Evolutionary conservation across 2,113 vertebrate genomes (phyloP), one percentile per base, ranked within the genome.

Genomic region (Erythrocercus mccallii): DNA sequence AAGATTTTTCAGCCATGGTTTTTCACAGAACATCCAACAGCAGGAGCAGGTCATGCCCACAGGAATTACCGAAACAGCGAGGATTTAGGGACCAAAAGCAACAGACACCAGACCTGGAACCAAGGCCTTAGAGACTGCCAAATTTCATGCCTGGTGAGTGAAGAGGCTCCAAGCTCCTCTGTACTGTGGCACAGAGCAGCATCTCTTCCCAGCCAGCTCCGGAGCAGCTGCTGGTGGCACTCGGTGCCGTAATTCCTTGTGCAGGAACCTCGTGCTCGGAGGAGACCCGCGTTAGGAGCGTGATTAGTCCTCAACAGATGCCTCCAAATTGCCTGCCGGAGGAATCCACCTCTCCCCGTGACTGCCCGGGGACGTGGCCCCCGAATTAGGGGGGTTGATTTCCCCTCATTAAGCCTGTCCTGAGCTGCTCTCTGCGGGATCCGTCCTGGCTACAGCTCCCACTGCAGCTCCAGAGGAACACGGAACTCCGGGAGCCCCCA

Each of bases 341-440:
- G 82, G 86, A 92, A 93, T 50, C 70, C 70, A 19, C 61, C 91
- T 68, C 86, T 50, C 74, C 54, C 81, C 2, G 1, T 6, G 30
- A 58, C 65, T 11, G 65, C 79, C 53, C 2, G 1, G 68, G 90
- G 77, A 40, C 2, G 0, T 4, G 1, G 82, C 51, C 90, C 50
- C 44, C 8, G 35, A 82, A 81, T 81, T 78, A 66, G 84, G 42
- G 81, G 85, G 68, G 74, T 25, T 79, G 82, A 62, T 92, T 90
- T 81, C 91, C 69, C 82, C 92, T 88, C 84, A 31, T 87, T 84
- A 84, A 84, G 73, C 2, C 14, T 70, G 91, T 66, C 83, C 96
- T 31, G 66, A 92, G 79, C 79, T 40, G 93, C 88, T 28, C 91
- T 22, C 85, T 17, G 51, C n/a, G 1, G 78, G 50, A 70, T 38